Conservation (phyloP, 2,113 vertebrate genomes). For the Urocitellus parryii region DNA sequence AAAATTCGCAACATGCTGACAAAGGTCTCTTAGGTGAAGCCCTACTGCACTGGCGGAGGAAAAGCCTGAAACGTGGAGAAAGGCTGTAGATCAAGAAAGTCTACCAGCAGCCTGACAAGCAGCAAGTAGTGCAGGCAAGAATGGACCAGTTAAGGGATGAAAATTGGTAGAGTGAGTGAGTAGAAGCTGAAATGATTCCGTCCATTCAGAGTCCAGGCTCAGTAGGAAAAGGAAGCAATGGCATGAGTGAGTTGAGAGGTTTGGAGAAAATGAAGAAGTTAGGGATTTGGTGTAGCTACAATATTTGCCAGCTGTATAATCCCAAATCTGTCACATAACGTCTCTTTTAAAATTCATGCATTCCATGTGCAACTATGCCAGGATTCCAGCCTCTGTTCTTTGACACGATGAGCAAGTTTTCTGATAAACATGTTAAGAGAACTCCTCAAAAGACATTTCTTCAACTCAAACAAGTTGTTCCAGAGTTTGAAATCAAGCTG, state of each 20-base stretch:
- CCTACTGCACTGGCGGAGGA: not conserved
- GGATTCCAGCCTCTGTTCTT: not conserved
- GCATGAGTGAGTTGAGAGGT: not conserved
- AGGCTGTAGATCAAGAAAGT: not conserved
- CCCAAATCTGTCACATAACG: not conserved
- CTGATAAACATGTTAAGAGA: not conserved
- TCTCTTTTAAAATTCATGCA: not conserved
- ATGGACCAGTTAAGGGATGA: accelerated
- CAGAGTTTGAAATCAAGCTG: too few species aligned
- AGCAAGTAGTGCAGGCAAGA: not conserved
- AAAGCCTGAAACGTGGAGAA: not conserved
- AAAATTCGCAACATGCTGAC: too few species aligned
- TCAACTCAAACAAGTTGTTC: not conserved
- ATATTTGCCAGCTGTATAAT: not conserved
- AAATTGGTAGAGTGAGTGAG: not conserved
- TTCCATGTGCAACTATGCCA: not conserved
- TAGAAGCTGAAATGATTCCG: not conserved
- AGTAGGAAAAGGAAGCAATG: not conserved
- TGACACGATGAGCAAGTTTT: not conserved
- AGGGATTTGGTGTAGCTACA: not conserved
- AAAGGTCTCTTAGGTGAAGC: not conserved
- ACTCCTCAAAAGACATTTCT: not conserved
- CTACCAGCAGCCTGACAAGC: not conserved
- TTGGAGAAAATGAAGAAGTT: not conserved
- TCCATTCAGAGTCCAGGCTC: too few species aligned